Evolutionary conservation across 2,888 invertebrate species (phyloP), one percentile per base, ranked within the genome.

Genomic region (Nysson spinosus): DNA sequence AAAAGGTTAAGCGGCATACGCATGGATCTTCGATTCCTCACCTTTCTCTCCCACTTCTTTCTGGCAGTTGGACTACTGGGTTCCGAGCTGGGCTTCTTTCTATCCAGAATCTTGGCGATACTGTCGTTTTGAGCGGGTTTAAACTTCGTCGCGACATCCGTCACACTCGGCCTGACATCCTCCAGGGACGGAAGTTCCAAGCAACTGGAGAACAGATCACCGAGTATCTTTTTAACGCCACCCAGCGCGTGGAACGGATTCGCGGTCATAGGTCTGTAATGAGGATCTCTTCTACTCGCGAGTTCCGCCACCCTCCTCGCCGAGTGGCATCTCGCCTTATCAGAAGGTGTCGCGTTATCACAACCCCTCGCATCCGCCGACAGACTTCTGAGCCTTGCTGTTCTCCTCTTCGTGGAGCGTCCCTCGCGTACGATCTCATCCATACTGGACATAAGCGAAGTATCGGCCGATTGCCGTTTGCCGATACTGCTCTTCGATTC

Each of bases 241-340:
- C 94, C 92, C 43, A 95, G 89, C 5, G 94, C 90, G 57, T 93
- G 91, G 83, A 94, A 94, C 0, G 94, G 94, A 87, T 94, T 94
- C 7, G 85, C 85, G 34, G 90, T 90, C 76, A 90, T 89, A 1
- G 92, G 94, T 81, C 92, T 93, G 85, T 95, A 95, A 87, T 94
- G 94, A 51, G 93, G 91, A 89, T 96, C 95, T 75, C 94, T 92
- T 73, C 93, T 90, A 85, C 95, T 93, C 93, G 96, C 96, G 64
- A 94, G 93, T 88, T 95, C 94, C 46, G 95, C 95, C 5, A 95
- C 92, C 44, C 90, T 86, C 55, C 90, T 87, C 69, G 92, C 88
- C 56, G 91, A 91, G 80, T 93, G 93, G 65, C 93, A 92, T 24
- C 93, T 90, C 1, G 93, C 93, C 82, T 93, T 93, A 79, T 93